Base-by-base conservation (phyloP, 2,888 invertebrate species). In the Dysmachus trigonus region DNA sequence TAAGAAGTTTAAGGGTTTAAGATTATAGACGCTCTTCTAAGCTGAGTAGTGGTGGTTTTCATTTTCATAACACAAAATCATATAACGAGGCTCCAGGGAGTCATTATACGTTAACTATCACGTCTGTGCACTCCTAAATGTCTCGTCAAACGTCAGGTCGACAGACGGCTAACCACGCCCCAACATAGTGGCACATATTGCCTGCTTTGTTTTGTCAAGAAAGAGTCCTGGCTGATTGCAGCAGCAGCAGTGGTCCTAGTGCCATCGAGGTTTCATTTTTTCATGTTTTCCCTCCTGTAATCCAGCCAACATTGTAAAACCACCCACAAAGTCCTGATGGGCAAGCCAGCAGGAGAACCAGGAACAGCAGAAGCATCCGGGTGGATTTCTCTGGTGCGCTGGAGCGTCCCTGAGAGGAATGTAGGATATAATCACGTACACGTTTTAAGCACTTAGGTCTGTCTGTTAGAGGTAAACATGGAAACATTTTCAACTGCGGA, bases 351-450 rank as follows among this genome's bases (percentile, higher is more conserved):
- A 4, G 18, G 62, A 62, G n/a, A n/a, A n/a, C n/a, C n/a, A n/a
- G n/a, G n/a, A n/a, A n/a, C 62, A 53, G 8, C 27, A 4, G 18
- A 22, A 62, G 27, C 27, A 62, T 1, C 62, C 62, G 10, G 27
- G 62, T 10, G 27, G 62, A 62, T 62, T 62, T 22, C 62, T 62
- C 22, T 5, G 22, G 77, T 30, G 22, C 47, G 47, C 31, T 77
- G 27, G 18, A 22, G 73, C 53, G n/a, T 62, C 31, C 53, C 81
- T 33, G 62, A 81, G 31, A 41, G 18, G 81, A 81, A 81, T 81
- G 51, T 33, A 10, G 51, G 62, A 81, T 33, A 62, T 81, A 81
- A 81, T 81, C 81, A 81, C 81, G 81, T 81, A 81, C 81, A 62
- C 51, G 53, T 81, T 81, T 81, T 81, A 81, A 81, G 81, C 47